Conservation (phyloP, 2,888 invertebrate species). For the Agrotis ipsilon region DNA sequence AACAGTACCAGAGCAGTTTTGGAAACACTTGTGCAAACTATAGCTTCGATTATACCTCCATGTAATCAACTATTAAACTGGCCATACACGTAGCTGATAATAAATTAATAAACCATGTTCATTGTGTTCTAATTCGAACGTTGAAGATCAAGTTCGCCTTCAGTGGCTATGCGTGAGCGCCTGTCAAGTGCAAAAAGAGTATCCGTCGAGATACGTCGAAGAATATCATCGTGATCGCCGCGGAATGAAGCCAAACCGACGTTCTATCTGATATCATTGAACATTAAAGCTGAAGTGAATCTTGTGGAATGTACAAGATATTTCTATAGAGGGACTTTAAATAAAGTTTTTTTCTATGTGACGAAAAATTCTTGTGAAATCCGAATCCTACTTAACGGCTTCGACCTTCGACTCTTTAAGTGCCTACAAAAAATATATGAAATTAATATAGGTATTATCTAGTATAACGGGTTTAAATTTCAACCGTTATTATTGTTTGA, state of each 20-base stretch:
- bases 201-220: conserved; percentile 32
- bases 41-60: background rate
- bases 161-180: conserved; percentile 45
- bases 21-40: background rate
- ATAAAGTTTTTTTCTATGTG: background rate
- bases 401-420: conserved; percentile 16
- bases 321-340: background rate
- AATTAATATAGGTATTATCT: conserved; percentile 17
- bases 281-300: background rate
- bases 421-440: background rate
- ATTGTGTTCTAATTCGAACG: conserved; percentile 15
- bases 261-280: conserved; percentile 47
- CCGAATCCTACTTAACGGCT: conserved; percentile 12
- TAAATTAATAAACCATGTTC: conserved; percentile 7
- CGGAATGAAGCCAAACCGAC: conserved; percentile 30
- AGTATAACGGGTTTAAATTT: conserved; percentile 47
- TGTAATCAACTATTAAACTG: background rate
- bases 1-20: conserved; percentile 1
- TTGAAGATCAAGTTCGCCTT: conserved; percentile 40
- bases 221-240: conserved; percentile 44
- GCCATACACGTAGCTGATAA: background rate
- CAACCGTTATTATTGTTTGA: conserved; percentile 59
- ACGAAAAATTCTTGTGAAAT: background rate
- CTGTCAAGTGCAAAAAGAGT: conserved; percentile 51
- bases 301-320: conserved; percentile 8